Evolutionary conservation across 2,888 invertebrate genomes (phyloP), one percentile per base, ranked within the genome.

Genomic region (Autographa gamma): DNA sequence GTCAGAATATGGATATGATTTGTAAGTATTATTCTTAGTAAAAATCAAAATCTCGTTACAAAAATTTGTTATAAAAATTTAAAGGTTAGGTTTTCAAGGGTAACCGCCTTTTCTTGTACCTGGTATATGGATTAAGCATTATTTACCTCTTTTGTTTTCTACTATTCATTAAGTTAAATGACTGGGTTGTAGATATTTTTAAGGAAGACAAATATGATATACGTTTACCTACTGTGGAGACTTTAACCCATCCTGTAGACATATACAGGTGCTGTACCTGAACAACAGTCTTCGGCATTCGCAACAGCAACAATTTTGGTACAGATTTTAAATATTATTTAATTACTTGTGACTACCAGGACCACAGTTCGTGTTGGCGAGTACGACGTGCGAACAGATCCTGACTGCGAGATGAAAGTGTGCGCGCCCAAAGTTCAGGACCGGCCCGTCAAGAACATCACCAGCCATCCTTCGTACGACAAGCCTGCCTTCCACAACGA

Each of bases 351-450:
- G 25, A 25, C 25, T 25, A 25, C 25, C 77, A 95, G 95, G 72
- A 86, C 92, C 14, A 94, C 95, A 7, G 96, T 97, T n/a, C 95
- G 97, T n/a, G 88, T 97, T 11, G 97, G 97, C 0, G 97, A 97
- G 78, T 96, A 97, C 76, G 92, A 96, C 81, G 90, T 92, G 18
- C 84, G 78, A 14, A 92, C 91, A 0, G 86, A 93, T 41, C 91
- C 90, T 0, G 94, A 96, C 87, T 95, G 97, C 85, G 88, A 90
- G 80, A 52, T 87, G 31, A 68, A 80, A 8, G 85, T 89, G 1
- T 96, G 96, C 71, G 95, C 96, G 0, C 93, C 95, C 0, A 89
- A 88, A 0, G 86, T 91, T 8, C 96, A 96, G 74, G 94, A 97
- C 79, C 92, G 96, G 31, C 81, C 71, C 7, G 87, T 96, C 7